A percentile compares a stretch with the other conserved stretches of the same genome.
These are phyloP conservation scores for Heterocephalus glaber DNA, from an alignment of 2,113 vertebrate species.

Conservation along the genomic window DNA sequence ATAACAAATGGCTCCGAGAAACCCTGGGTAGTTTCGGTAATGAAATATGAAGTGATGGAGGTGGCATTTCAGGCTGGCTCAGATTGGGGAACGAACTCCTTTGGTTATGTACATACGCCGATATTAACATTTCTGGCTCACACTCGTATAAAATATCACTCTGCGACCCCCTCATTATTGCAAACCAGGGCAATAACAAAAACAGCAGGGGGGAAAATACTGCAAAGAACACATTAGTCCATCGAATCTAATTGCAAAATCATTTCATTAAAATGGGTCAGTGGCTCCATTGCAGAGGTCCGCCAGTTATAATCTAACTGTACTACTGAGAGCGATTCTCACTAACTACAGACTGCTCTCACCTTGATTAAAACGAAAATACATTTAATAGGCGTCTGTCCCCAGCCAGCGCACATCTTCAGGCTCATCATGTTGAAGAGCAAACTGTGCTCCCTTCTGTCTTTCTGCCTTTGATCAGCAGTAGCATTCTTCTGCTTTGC, in stretches of 20 bases:
- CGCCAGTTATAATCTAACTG: slow-evolving; percentile 74
- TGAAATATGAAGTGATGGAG: slow-evolving; percentile 81
- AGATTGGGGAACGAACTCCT: slow-evolving; percentile 71
- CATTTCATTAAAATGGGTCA: slow-evolving; percentile 85
- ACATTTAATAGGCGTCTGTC: slow-evolving; percentile 78
- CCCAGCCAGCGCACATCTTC: slow-evolving; percentile 71
- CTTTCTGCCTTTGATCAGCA: slow-evolving; percentile 52
- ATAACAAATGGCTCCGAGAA: slow-evolving; percentile 68
- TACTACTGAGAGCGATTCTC: slow-evolving; percentile 81
- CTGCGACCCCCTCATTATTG: slow-evolving; percentile 79
- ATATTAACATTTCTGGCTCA: slow-evolving; percentile 82
- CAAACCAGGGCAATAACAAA: slow-evolving; percentile 72
- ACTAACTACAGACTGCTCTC: slow-evolving; percentile 67
- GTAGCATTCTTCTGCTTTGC: slow-evolving; percentile 45
- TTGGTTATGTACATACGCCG: slow-evolving; percentile 43
- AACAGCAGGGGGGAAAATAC: slow-evolving; percentile 65
- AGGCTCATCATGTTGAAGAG: slow-evolving; percentile 65
- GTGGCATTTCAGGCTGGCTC: slow-evolving; percentile 65
- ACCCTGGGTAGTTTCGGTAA: slow-evolving; percentile 74
- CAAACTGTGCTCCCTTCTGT: slow-evolving; percentile 35
- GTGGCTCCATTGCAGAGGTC: slow-evolving; percentile 78
- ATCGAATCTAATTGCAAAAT: slow-evolving; percentile 81
- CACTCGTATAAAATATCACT: slow-evolving; percentile 70
- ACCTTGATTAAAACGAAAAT: slow-evolving; percentile 85
- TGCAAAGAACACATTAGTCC: slow-evolving; percentile 81